Conservation (phyloP, 2,113 vertebrate species). For the Amazona vittata region DNA sequence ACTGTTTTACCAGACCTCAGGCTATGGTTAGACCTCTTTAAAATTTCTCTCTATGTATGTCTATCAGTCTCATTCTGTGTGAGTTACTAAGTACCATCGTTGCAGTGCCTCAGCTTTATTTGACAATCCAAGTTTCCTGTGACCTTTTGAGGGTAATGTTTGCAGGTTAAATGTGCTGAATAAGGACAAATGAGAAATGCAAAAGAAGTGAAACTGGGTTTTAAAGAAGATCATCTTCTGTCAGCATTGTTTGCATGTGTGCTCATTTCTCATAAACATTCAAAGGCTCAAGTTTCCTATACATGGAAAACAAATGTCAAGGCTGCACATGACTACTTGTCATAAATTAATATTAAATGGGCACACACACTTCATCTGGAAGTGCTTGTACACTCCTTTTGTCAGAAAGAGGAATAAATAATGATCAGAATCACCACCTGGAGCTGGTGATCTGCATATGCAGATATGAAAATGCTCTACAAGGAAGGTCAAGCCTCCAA, state of each 20-base stretch:
- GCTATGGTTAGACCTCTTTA: not conserved
- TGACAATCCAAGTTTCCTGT: not conserved
- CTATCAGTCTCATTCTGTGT: not conserved
- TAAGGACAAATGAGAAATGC: conserved; percentile 9
- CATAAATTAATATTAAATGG: conserved; percentile 58
- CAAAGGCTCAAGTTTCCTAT: not conserved
- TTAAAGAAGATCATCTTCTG: conserved; percentile 15
- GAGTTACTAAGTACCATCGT: not conserved
- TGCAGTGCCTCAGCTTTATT: not conserved
- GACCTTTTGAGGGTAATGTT: not conserved
- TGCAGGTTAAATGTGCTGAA: conserved; percentile 19
- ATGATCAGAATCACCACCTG: not conserved
- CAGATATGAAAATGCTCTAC: not conserved
- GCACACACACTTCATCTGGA: not conserved
- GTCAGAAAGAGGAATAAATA: conserved; percentile 43
- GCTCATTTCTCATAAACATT: conserved; percentile 32
- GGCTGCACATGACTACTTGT: conserved; percentile 19
- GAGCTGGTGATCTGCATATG: not conserved
- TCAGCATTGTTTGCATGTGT: conserved; percentile 23
- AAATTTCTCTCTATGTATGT: not conserved
- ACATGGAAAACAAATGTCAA: conserved; percentile 39
- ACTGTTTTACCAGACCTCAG: not conserved
- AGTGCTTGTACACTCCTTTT: not conserved
- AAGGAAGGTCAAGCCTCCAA: not conserved
- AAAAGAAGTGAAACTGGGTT: conserved; percentile 21